Evolutionary conservation across 2,113 vertebrate genomes (phyloP).

Genomic region (Myanophis thanlyinensis): DNA sequence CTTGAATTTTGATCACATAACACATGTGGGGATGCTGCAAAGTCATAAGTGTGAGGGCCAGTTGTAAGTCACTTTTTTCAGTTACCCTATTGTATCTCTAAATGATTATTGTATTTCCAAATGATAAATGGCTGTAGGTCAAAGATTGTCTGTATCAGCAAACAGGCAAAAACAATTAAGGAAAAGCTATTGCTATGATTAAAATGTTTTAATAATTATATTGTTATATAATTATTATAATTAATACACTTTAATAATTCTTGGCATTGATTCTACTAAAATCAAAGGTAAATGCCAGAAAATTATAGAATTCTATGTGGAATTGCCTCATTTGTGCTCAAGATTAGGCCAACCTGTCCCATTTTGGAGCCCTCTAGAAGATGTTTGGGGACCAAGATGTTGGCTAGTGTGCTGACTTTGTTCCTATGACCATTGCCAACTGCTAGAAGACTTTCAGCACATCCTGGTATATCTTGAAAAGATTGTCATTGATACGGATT

Average conservation of each 20-base stretch:
- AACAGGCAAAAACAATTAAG: neutral
- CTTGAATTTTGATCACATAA: too few relatives aligned
- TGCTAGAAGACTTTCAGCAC: neutral
- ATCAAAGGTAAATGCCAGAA: neutral
- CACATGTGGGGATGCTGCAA: too few relatives aligned
- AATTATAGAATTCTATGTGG: accelerated
- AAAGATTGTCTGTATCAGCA: neutral
- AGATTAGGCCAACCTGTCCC: neutral
- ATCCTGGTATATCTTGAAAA: neutral
- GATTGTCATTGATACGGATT: neutral
- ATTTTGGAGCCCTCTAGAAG: neutral
- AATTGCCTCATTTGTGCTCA: neutral
- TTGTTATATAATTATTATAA: too few relatives aligned
- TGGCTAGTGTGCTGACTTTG: neutral
- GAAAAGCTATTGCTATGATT: neutral
- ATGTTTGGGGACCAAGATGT: neutral
- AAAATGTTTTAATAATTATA: neutral
- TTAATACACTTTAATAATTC: too few relatives aligned
- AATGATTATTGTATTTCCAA: too few relatives aligned
- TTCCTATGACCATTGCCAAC: neutral
- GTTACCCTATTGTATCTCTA: too few relatives aligned
- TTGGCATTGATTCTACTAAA: neutral
- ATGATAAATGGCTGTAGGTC: too few relatives aligned
- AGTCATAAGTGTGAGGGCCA: too few relatives aligned
- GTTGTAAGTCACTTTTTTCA: too few relatives aligned